A percentile compares a stretch with the other conserved stretches of the same genome.
phyloP scores from a whole-genome alignment of 1,140 invertebrate species.

The Lepidurus packardi region DNA sequence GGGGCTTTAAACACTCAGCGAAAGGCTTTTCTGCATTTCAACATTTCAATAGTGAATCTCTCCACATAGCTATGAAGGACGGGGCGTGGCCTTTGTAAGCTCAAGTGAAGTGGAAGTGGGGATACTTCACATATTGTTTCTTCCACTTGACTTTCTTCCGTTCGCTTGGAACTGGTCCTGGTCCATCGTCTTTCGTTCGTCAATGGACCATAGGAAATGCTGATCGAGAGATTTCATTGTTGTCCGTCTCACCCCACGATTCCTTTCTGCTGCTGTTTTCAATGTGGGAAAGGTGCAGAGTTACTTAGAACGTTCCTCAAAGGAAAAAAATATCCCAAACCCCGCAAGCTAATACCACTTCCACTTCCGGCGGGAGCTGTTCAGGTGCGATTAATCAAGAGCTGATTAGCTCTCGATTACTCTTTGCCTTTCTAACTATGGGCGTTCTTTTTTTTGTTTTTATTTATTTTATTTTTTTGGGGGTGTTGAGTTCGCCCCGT shows the following conservation, averaged over 20 bases:
- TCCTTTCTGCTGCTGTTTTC: not conserved
- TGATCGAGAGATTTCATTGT: slow-evolving; percentile 14
- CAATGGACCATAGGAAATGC: not conserved
- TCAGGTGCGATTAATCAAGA: not conserved
- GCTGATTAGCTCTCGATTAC: not conserved
- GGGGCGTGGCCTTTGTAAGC: not conserved
- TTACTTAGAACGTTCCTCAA: too few relatives aligned
- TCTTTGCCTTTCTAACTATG: not conserved
- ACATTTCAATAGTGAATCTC: too few relatives aligned
- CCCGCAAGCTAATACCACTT: not conserved
- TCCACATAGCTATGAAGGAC: not conserved
- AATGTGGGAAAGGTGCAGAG: not conserved
- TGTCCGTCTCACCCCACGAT: not conserved
- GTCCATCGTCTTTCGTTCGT: not conserved
- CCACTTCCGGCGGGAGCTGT: not conserved
- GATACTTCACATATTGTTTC: slow-evolving; percentile 13
- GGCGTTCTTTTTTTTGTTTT: not conserved
- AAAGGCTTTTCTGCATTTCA: too few relatives aligned
- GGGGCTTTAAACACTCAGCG: too few relatives aligned
- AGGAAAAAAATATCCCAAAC: too few relatives aligned
- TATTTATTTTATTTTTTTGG: too few relatives aligned
- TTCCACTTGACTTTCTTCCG: slow-evolving; percentile 21
- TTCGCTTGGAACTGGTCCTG: not conserved
- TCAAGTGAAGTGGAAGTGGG: slow-evolving; percentile 21
- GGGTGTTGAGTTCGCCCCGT: not conserved